Conservation (phyloP, 2,113 vertebrate genomes). For the Cynoglossus semilaevis region DNA sequence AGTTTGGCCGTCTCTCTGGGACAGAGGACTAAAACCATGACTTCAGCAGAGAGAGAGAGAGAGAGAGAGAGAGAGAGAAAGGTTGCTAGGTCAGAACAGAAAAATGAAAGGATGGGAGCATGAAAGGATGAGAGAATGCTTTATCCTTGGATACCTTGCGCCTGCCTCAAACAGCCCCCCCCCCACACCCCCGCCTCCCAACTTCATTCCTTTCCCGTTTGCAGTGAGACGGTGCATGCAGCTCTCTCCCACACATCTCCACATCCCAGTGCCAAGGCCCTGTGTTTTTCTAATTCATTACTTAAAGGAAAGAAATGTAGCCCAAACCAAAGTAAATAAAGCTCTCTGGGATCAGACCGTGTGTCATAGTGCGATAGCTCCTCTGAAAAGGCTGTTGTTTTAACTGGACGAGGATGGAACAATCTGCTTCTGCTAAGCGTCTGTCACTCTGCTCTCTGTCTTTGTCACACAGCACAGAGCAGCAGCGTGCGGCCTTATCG, state of each 20-base stretch:
- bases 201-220: conserved; percentile 77
- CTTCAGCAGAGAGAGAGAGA: conserved; percentile 26
- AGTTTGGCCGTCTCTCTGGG: conserved; percentile 41
- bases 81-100: conserved; percentile 29
- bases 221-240: conserved; percentile 72
- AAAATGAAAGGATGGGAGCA: conserved; percentile 27
- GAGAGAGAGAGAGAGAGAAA: neutral
- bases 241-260: conserved; percentile 87
- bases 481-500: conserved; percentile 49
- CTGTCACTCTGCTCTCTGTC: conserved; percentile 65
- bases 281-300: conserved; percentile 80
- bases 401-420: conserved; percentile 70
- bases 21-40: conserved; percentile 42
- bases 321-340: conserved; percentile 76
- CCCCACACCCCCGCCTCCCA: conserved; percentile 44
- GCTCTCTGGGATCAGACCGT: conserved; percentile 61
- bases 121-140: conserved; percentile 45
- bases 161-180: conserved; percentile 33
- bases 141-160: conserved; percentile 60
- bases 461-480: conserved; percentile 55
- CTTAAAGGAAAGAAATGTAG: conserved; percentile 72
- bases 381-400: conserved; percentile 68
- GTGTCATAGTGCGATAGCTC: conserved; percentile 69
- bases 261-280: conserved; percentile 71
- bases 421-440: conserved; percentile 69